Evolutionary conservation across 2,113 vertebrate species (phyloP).

Genomic region (Proteles cristata): DNA sequence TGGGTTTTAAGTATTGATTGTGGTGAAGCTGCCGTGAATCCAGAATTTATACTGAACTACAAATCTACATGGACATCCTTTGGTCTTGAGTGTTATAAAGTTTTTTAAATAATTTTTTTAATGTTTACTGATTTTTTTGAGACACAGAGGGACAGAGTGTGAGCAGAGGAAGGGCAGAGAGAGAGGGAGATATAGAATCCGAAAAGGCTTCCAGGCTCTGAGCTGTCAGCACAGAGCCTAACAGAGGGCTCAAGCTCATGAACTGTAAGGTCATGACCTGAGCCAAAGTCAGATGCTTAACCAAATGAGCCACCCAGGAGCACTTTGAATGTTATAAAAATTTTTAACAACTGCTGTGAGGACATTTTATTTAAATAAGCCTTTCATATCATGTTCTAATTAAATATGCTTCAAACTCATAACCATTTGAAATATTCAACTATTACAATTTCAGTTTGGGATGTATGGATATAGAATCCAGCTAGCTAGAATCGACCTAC

Average conservation of each 20-base stretch:
- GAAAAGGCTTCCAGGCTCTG: no score
- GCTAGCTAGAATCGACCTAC: neutral
- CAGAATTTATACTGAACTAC: neutral
- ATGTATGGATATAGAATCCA: neutral
- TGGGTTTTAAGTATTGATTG: neutral
- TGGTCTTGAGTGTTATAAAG: neutral
- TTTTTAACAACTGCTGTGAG: neutral
- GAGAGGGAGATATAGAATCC: no score
- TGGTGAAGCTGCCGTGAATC: neutral
- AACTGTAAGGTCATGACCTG: no score
- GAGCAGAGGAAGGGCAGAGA: no score
- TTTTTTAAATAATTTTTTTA: no score
- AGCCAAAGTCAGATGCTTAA: no score
- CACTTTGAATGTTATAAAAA: no score
- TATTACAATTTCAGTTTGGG: slow-evolving; percentile 26
- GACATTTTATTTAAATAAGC: slow-evolving; percentile 16
- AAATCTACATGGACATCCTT: neutral
- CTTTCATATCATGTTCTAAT: neutral
- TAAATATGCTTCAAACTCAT: neutral
- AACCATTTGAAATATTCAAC: slow-evolving; percentile 15
- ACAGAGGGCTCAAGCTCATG: no score
- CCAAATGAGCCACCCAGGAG: no score
- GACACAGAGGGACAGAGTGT: no score
- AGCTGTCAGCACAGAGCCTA: no score
- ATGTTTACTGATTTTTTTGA: no score